These are phyloP conservation scores for Nasonia longicornis DNA, from an alignment of 1,140 invertebrate species.

Conservation along the genomic window DNA sequence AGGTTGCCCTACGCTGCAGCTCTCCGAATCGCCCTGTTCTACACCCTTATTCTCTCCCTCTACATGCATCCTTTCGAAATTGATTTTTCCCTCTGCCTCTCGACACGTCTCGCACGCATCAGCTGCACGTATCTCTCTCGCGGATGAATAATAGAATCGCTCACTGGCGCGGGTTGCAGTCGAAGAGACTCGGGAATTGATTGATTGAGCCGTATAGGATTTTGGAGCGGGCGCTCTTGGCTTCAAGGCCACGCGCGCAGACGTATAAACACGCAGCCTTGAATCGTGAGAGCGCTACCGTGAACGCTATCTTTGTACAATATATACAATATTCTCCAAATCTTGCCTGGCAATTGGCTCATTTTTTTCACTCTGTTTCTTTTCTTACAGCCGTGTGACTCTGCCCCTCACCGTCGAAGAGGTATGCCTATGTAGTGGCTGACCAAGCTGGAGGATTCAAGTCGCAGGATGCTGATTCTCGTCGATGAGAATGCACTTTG, in stretches of 20 bases:
- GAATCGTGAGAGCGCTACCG: neutral
- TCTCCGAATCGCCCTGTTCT: neutral
- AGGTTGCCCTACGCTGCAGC: neutral
- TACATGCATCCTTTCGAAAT: neutral
- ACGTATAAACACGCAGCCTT: neutral
- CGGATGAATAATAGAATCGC: neutral
- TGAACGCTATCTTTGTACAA: neutral
- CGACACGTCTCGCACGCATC: conserved; percentile 41
- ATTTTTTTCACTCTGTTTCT: conserved; percentile 52
- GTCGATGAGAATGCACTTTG: conserved; percentile 19
- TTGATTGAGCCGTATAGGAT: conserved; percentile 33
- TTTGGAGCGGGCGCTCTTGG: neutral
- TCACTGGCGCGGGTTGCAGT: neutral
- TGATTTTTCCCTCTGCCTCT: neutral
- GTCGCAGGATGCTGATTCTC: conserved; percentile 32
- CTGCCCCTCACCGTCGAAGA: conserved; percentile 83
- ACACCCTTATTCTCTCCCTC: neutral
- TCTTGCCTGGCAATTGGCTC: neutral
- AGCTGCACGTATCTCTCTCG: conserved; percentile 45
- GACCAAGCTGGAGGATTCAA: neutral
- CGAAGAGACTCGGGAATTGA: conserved; percentile 18
- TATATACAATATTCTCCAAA: too few relatives aligned
- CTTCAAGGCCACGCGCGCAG: conserved; percentile 14
- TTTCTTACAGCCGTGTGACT: conserved; percentile 78
- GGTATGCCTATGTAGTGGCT: conserved; percentile 65